A percentile compares a stretch with the other conserved stretches of the same genome.
phyloP scores from a whole-genome alignment of 1,140 invertebrate species.

The Lycorma delicatula region DNA sequence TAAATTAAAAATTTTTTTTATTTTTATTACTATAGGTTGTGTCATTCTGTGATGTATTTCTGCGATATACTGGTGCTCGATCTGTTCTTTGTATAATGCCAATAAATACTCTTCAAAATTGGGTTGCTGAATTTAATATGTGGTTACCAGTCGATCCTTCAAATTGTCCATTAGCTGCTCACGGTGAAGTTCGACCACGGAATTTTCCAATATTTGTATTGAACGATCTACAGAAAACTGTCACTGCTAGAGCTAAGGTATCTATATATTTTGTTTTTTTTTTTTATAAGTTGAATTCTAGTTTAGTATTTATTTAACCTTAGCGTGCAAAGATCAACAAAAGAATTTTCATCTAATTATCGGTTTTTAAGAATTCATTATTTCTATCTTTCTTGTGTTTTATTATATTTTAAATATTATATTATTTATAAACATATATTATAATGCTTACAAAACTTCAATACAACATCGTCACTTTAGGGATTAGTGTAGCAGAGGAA shows the following conservation, averaged over 20 bases:
- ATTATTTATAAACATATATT: too few species aligned
- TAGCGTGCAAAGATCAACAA: too few species aligned
- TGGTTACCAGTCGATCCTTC: conserved; percentile 65
- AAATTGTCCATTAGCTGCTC: conserved; percentile 40
- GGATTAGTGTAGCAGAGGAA: too few species aligned
- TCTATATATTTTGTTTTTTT: too few species aligned
- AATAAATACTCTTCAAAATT: conserved; percentile 98
- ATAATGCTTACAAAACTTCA: too few species aligned
- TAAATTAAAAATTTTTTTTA: too few species aligned
- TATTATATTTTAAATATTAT: too few species aligned
- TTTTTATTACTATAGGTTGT: conserved; percentile 56
- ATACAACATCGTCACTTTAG: too few species aligned
- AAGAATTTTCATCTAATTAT: too few species aligned
- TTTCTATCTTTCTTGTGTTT: too few species aligned
- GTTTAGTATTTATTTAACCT: not conserved
- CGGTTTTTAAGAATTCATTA: too few species aligned
- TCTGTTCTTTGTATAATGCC: conserved; percentile 95
- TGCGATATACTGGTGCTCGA: conserved; percentile 79
- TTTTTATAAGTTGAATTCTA: conserved; percentile 10
- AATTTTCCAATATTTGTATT: conserved; percentile 83
- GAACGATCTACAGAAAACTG: conserved; percentile 90
- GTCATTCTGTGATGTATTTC: conserved; percentile 92
- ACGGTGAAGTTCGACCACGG: conserved; percentile 57
- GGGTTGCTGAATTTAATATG: conserved; percentile 95
- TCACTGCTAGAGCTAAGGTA: conserved; percentile 68